Base-by-base conservation (phyloP, 2,888 invertebrate genomes). In the Dynastes hyllus region DNA sequence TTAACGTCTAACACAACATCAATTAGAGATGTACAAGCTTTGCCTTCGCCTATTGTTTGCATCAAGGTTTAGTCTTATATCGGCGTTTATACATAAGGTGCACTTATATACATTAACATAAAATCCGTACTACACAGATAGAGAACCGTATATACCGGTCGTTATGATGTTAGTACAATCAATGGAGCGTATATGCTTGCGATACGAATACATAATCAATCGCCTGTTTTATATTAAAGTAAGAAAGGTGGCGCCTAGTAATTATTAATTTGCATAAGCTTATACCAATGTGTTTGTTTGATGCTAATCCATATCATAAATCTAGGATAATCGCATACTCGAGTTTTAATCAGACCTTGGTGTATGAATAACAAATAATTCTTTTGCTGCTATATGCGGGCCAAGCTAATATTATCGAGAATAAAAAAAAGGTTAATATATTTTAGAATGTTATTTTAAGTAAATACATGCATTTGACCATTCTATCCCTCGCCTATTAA, bases 261-360 rank as follows among this genome's bases (percentile, higher is more conserved):
- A 67, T 67, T 67, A 67, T 45, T 65, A 65, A 65, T 65, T 65
- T 65, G 65, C 65, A 65, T 65, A 65, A 37, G 29, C 37, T 65
- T 65, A 65, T 65, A 32, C 32, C n/a, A 32, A 65, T 63, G 32
- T 65, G 65, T 67, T 61, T 65, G 65, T 67, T 61, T 11, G 63
- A 32, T 29, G 63, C 1, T 27, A 63, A 29, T 29, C 29, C 27
- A 11, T 63, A 11, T 6, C 27, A 32, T 27, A 63, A 63, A 63
- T 29, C 29, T 13, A 11, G 2, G 9, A 27, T 63, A 63, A 29
- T 63, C 63, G 3, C 27, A 27, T 29, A 13, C 9, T 11, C 5
- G 13, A 63, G 27, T 13, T 32, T 27, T 29, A 63, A 63, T 63
- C 27, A 32, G 29, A 32, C 55, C 55, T 55, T 55, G 55, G 22